Evolutionary conservation across 2,888 invertebrate genomes (phyloP).

Genomic region (Timema podura): DNA sequence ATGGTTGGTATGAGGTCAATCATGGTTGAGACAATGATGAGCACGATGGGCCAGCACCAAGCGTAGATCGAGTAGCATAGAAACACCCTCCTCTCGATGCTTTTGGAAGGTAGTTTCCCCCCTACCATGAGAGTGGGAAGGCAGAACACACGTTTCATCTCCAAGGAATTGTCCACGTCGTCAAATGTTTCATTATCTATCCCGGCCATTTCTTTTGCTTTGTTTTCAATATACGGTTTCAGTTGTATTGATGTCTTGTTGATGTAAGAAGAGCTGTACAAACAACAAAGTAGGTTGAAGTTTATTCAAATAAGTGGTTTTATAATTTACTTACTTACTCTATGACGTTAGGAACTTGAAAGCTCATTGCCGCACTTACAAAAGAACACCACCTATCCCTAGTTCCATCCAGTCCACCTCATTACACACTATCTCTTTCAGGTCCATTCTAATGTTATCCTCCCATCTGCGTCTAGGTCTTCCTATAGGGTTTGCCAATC

Average conservation of each 20-base stretch:
- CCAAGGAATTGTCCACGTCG: neutral
- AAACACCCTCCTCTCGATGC: constrained; percentile 39
- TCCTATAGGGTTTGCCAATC: no score
- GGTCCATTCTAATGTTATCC: no score
- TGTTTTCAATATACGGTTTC: neutral
- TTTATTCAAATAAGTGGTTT: no score
- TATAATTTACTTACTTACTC: no score
- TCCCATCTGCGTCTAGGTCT: no score
- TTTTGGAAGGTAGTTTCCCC: neutral
- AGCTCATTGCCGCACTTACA: no score
- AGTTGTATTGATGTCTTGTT: neutral
- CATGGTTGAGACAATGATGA: constrained; percentile 53
- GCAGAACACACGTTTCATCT: neutral
- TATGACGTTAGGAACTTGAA: no score
- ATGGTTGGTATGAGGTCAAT: constrained; percentile 59
- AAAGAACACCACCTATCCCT: no score
- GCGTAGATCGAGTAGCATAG: constrained; percentile 58
- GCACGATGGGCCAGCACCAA: constrained; percentile 50
- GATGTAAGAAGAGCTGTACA: constrained; percentile 3
- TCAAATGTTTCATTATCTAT: neutral
- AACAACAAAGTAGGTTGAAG: no score
- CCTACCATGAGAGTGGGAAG: neutral
- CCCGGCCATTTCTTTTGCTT: neutral
- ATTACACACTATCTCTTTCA: no score
- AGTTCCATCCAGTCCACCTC: no score